Conservation (phyloP, 2,113 vertebrate genomes). For the Lepisosteus oculatus region DNA sequence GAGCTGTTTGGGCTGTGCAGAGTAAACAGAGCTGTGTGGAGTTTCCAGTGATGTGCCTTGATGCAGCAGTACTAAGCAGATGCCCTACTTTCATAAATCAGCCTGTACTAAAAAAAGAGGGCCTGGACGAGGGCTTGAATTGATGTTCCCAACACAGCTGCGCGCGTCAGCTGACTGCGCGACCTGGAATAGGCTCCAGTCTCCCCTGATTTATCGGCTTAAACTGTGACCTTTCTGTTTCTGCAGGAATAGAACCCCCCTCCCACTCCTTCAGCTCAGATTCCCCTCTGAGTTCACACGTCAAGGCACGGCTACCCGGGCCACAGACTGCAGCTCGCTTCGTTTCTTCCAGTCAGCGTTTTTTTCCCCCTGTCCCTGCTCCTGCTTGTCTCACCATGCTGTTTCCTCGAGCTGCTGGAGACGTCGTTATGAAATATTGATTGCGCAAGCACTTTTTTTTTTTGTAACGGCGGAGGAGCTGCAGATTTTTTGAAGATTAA, state of each 20-base stretch:
- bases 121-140: conserved; percentile 64
- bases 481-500: no score
- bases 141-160: conserved; percentile 74
- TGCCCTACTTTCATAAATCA: conserved; percentile 73
- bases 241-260: conserved; percentile 47
- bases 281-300: neutral
- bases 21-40: conserved; percentile 61
- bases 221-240: conserved; percentile 71
- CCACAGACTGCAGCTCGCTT: conserved; percentile 10
- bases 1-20: conserved; percentile 52
- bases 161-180: conserved; percentile 68
- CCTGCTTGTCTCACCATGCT: conserved; percentile 34
- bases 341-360: conserved; percentile 20
- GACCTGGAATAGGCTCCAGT: conserved; percentile 58
- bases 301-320: conserved; percentile 12
- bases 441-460: neutral
- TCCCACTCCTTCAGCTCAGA: neutral
- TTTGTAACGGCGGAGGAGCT: no score
- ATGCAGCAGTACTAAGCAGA: conserved; percentile 76
- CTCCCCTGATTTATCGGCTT: conserved; percentile 66
- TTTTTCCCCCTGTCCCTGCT: conserved; percentile 29
- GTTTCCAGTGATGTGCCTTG: conserved; percentile 62
- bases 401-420: neutral
- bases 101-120: conserved; percentile 44
- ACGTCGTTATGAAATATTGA: neutral